phyloP scores from a whole-genome alignment of 2,888 invertebrate genomes.

The Phaedon cochleariae region DNA sequence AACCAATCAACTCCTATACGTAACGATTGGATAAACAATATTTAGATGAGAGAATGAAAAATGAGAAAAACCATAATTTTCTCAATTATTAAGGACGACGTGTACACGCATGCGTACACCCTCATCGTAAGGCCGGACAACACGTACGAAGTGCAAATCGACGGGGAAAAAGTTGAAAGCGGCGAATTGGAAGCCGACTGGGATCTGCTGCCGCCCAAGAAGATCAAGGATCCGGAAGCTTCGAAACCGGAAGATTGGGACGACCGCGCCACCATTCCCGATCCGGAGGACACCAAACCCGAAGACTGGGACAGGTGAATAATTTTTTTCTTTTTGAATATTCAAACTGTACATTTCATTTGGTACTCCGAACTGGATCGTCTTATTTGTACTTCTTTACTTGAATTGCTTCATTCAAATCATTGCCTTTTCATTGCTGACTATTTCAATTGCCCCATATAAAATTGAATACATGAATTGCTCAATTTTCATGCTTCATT shows the following conservation, averaged over 20 bases:
- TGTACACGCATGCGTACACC: conserved; percentile 97
- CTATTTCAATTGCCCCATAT: no score
- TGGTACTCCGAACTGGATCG: no score
- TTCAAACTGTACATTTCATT: no score
- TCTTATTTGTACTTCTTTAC: no score
- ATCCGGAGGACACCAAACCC: conserved; percentile 95
- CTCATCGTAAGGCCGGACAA: conserved; percentile 95
- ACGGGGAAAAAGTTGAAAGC: conserved; percentile 93
- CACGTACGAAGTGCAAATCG: conserved; percentile 96
- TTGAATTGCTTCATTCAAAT: no score
- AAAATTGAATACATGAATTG: no score
- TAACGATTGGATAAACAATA: no score
- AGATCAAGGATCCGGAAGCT: conserved; percentile 95
- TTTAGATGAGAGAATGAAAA: no score
- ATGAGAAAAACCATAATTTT: no score
- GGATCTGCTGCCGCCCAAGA: conserved; percentile 97
- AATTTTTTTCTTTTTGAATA: neutral
- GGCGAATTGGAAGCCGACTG: conserved; percentile 96
- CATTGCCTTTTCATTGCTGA: no score
- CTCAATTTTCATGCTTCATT: no score
- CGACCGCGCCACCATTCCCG: conserved; percentile 89
- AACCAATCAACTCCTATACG: no score
- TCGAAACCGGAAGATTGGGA: conserved; percentile 99
- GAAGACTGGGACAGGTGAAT: conserved; percentile 92
- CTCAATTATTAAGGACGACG: conserved; percentile 77